A percentile compares a stretch with the other conserved stretches of the same genome.
Evolutionary conservation across 2,888 invertebrate genomes (phyloP).

Genomic region (Sinelater perroti): DNA sequence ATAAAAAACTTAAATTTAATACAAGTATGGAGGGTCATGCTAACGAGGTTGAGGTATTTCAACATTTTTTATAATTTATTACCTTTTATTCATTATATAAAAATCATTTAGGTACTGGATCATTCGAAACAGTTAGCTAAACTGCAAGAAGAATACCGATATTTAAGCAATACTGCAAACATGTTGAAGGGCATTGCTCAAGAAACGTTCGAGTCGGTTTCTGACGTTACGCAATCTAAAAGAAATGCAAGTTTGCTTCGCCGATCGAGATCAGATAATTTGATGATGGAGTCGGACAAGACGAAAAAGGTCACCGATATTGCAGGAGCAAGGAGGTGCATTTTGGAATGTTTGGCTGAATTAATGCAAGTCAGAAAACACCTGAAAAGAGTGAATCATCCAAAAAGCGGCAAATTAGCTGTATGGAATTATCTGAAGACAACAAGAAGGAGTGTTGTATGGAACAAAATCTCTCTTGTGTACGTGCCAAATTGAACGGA

Average conservation of each 20-base stretch:
- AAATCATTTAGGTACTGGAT: too few relatives aligned
- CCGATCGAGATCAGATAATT: not conserved
- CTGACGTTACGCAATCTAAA: not conserved
- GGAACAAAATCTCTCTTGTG: slow-evolving; percentile 24
- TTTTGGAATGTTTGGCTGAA: slow-evolving; percentile 25
- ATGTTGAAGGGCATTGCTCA: slow-evolving; percentile 10
- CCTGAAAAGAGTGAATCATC: slow-evolving; percentile 5
- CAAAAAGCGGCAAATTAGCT: too few relatives aligned
- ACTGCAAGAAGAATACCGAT: slow-evolving; percentile 21
- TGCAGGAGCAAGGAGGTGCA: slow-evolving; percentile 18
- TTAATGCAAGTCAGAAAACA: slow-evolving; percentile 20
- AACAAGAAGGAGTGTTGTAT: slow-evolving; percentile 15
- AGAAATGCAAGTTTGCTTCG: not conserved
- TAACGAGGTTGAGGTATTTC: too few relatives aligned
- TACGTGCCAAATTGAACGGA: slow-evolving; percentile 38
- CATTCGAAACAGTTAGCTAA: slow-evolving; percentile 1
- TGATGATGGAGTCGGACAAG: not conserved
- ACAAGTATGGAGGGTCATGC: too few relatives aligned
- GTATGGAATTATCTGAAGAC: not conserved
- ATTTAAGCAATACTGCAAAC: slow-evolving; percentile 13
- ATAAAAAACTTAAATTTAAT: too few relatives aligned
- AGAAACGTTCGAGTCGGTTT: not conserved
- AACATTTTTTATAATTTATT: too few relatives aligned
- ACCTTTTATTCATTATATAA: too few relatives aligned
- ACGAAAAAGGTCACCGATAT: slow-evolving; percentile 17